Evolutionary conservation across 2,797 vertebrate genomes (phyloP), one percentile per base, ranked within the genome.

Genomic region (Vireo griseus): DNA sequence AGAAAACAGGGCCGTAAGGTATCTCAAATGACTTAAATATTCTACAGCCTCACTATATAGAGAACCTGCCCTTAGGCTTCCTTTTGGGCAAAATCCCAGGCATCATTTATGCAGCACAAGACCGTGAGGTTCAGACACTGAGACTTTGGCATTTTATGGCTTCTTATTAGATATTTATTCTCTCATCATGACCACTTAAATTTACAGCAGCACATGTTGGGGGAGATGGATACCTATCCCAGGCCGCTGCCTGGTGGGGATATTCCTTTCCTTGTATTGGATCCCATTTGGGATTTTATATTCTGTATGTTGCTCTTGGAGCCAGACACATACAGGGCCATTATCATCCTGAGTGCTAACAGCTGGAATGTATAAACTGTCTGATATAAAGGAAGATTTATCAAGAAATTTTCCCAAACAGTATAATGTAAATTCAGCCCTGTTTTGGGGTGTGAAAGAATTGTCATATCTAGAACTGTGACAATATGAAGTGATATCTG

Each of bases 81-180:
- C 50, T 91, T 90, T 80, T 1, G 33, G 78, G 51, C 44, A 72
- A 83, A 95, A 93, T 75, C 65, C 79, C 31, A 66, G 47, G 39
- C 16, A 45, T 93, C 62, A 75, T 92, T 95, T 88, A 78, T 84
- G 54, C 79, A 91, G 65, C 63, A 92, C n/a, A 51, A 55, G 77
- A 28, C 25, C 19, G 86, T 48, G 65, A 80, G 24, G 48, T 89
- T 93, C 81, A 72, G 47, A 68, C 58, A 62, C 50, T 51, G 45
- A 90, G 50, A 35, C 50, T 92, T 85, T 37, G 47, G 57, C 74
- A 37, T 35, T 91, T 83, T 80, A 85, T 76, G 80, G 37, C 50
- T 93, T 74, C 42, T 80, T 89, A 86, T 62, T 55, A 86, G 86
- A 58, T 69, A 93, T 89, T 91, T 92, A 80, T 88, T 94, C 37